Evolutionary conservation across 1,140 invertebrate species (phyloP), one percentile per base, ranked within the genome.

Genomic region (Dolichoris vasculosae): DNA sequence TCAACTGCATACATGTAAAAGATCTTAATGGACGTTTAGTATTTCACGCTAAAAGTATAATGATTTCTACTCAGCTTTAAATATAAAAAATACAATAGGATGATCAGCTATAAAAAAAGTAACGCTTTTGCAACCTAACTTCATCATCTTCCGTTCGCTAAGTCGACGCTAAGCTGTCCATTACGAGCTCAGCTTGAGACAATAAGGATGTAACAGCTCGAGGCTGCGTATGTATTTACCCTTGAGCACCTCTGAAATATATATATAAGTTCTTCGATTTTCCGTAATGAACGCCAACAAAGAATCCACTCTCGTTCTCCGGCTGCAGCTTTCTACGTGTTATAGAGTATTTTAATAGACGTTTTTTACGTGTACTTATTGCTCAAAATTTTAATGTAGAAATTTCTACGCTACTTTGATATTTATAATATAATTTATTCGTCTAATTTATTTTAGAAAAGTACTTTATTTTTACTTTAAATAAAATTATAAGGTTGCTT

Each of bases 211-310:
- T 40, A 69, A 69, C 38, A 73, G n/a, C 67, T 55, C 13, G 2
- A 15, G 67, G 67, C 64, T 38, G 32, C 40, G 30, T 9, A 20
- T 2, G 17, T 0, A 55, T 51, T 17, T 78, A 35, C 48, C n/a
- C 7, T 38, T 59, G 13, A 38, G 26, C 32, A 38, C 32, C 35
- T 69, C 35, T 30, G 30, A 69, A 38, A 67, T 30, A 69, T 35
- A 40, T 59, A 59, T 26, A 35, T 78, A 78, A 51, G n/a, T 73
- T 55, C 30, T 55, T 71, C 80, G 80, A 82, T 82, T 73, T 82
- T 73, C 38, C 46, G 46, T 51, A 73, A 71, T 82, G 46, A 82
- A 48, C 43, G 46, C 30, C 32, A 48, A 46, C 46, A 46, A 40
- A 30, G 46, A 23, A 48, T 38, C 67, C 67, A 38, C 3, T 32